Evolutionary conservation across 2,113 vertebrate species (phyloP).

Genomic region (Sinocyclocheilus rhinocerous): DNA sequence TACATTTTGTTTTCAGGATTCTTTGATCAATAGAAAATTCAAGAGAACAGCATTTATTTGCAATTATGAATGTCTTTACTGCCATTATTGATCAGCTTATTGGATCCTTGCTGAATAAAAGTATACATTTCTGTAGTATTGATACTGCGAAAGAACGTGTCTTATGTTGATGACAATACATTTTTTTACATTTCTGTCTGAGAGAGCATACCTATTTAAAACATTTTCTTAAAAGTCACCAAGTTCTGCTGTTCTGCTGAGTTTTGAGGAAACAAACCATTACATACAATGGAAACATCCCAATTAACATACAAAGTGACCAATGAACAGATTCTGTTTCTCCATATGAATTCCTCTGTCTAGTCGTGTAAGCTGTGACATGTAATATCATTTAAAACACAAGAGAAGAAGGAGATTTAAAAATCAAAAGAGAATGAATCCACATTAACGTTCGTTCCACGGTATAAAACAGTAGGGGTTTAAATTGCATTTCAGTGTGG

Average conservation of each 20-base stretch:
- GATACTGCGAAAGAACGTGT: neutral
- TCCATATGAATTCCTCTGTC: conserved; percentile 9
- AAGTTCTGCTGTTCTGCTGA: neutral
- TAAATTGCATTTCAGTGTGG: conserved; percentile 43
- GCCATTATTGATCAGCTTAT: neutral
- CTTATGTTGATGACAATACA: neutral
- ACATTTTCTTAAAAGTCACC: conserved; percentile 2
- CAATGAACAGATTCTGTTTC: neutral
- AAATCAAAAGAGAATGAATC: conserved; percentile 36
- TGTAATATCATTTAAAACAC: conserved; percentile 47
- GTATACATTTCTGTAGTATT: neutral
- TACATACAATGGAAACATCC: neutral
- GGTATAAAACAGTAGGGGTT: conserved; percentile 18
- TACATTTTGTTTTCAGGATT: neutral
- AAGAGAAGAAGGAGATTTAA: conserved; percentile 38
- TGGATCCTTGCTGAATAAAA: neutral
- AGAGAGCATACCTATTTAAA: neutral
- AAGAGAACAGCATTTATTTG: neutral
- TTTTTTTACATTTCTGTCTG: neutral
- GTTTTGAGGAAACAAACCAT: neutral
- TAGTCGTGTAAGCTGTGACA: conserved; percentile 28
- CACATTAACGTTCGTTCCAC: conserved; percentile 19
- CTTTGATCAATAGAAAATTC: neutral
- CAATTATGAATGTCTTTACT: neutral
- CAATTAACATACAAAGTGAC: conserved; percentile 25